Evolutionary conservation across 2,797 vertebrate genomes (phyloP).

Genomic region (Cyclura pinguis): DNA sequence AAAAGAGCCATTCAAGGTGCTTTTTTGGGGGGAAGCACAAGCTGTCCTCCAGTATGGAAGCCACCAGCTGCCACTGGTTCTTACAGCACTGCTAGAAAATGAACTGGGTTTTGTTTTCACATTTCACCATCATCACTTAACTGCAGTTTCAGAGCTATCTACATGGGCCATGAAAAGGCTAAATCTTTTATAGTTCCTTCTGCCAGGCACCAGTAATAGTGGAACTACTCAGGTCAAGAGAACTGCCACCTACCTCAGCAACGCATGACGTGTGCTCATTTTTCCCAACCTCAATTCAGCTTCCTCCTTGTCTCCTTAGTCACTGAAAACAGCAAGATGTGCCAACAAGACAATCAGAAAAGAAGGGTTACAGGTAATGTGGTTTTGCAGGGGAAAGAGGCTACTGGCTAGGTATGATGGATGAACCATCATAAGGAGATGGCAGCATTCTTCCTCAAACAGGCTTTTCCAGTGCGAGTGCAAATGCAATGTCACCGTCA

Average conservation of each 20-base stretch:
- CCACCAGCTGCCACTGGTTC: not conserved
- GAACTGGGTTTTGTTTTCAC: not conserved
- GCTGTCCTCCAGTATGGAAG: no score
- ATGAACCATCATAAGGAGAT: not conserved
- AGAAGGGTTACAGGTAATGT: not conserved
- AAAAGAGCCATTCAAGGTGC: no score
- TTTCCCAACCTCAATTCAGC: not conserved
- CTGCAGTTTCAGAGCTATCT: not conserved
- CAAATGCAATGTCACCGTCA: no score
- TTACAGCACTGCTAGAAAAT: not conserved
- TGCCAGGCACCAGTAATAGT: not conserved
- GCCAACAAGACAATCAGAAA: not conserved
- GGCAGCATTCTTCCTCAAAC: not conserved
- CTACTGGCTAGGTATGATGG: not conserved
- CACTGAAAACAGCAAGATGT: no score
- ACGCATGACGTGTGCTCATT: not conserved
- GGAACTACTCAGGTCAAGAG: not conserved
- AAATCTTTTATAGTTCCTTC: not conserved
- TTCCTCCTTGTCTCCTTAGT: not conserved
- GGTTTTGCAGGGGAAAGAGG: no score
- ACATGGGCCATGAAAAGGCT: not conserved
- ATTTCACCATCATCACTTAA: not conserved
- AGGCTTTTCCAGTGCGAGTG: no score
- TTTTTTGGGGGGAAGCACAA: no score
- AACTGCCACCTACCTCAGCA: no score